These are phyloP conservation scores for Pachliopta kotzebuea DNA, from an alignment of 2,888 invertebrate species.

Conservation along the genomic window DNA sequence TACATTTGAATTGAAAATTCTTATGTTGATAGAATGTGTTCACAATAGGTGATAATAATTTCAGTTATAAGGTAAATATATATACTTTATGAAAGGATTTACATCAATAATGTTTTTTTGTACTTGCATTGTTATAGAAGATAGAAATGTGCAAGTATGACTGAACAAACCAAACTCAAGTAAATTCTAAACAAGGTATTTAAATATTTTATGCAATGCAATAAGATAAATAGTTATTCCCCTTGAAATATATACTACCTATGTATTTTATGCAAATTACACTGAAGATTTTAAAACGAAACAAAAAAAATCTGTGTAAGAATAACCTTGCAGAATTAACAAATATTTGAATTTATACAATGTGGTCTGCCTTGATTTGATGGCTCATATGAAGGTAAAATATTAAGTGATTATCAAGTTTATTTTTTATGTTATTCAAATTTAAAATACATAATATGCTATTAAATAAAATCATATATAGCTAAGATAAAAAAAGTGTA, in stretches of 20 bases:
- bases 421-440: too few species aligned
- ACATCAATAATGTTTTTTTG: not conserved
- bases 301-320: constrained; percentile 42
- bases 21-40: too few species aligned
- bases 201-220: not conserved
- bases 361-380: constrained; percentile 57
- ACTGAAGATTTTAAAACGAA: constrained; percentile 33
- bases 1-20: too few species aligned
- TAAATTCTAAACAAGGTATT: not conserved
- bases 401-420: constrained; percentile 24
- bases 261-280: constrained; percentile 30
- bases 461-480: too few species aligned
- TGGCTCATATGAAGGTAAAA: constrained; percentile 39
- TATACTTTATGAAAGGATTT: too few species aligned
- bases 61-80: too few species aligned
- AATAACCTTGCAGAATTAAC: constrained; percentile 58
- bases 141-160: not conserved
- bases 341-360: constrained; percentile 60
- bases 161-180: not conserved
- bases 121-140: not conserved
- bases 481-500: not conserved
- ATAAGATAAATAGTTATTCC: constrained; percentile 11
- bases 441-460: too few species aligned
- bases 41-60: too few species aligned
- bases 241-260: constrained; percentile 28